phyloP scores from a whole-genome alignment of 2,888 invertebrate species.

The Galeopsomyia nigrocyanea region DNA sequence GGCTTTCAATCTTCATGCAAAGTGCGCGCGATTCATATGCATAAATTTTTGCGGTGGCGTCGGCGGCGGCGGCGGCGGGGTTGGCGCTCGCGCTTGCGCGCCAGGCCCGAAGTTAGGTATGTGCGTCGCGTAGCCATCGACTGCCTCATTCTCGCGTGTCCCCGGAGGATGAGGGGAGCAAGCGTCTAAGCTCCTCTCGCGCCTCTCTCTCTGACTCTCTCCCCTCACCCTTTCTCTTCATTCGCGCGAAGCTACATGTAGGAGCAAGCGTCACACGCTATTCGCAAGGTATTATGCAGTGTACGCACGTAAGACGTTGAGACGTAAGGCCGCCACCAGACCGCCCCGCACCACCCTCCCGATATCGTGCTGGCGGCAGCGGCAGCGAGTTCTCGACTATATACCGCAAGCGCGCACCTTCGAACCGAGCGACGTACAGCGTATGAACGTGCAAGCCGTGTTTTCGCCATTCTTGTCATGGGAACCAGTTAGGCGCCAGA shows the following conservation, averaged over 20 bases:
- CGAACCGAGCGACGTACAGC: background rate
- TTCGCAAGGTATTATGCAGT: constrained; percentile 40
- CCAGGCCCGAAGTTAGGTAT: constrained; percentile 35
- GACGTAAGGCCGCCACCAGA: constrained; percentile 14
- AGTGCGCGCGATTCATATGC: constrained; percentile 46
- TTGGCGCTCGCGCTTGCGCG: no score
- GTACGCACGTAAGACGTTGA: constrained; percentile 45
- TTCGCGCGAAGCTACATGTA: background rate
- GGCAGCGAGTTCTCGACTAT: constrained; percentile 28
- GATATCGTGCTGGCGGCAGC: constrained; percentile 26
- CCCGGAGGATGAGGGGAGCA: background rate
- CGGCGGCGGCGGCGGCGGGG: background rate
- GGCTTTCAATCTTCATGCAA: constrained; percentile 48
- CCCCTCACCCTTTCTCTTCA: no score
- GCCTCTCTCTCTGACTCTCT: background rate
- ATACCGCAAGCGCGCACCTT: constrained; percentile 21
- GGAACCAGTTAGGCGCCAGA: constrained; percentile 32
- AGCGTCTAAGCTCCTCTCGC: background rate
- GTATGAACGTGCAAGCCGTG: constrained; percentile 4
- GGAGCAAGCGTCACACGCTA: background rate
- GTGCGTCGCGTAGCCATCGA: constrained; percentile 44
- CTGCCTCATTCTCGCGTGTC: background rate
- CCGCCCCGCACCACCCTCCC: background rate
- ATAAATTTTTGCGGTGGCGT: constrained; percentile 44
- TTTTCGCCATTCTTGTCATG: constrained; percentile 32